phyloP scores from a whole-genome alignment of 2,113 vertebrate genomes.

The Ardeotis arabs region DNA sequence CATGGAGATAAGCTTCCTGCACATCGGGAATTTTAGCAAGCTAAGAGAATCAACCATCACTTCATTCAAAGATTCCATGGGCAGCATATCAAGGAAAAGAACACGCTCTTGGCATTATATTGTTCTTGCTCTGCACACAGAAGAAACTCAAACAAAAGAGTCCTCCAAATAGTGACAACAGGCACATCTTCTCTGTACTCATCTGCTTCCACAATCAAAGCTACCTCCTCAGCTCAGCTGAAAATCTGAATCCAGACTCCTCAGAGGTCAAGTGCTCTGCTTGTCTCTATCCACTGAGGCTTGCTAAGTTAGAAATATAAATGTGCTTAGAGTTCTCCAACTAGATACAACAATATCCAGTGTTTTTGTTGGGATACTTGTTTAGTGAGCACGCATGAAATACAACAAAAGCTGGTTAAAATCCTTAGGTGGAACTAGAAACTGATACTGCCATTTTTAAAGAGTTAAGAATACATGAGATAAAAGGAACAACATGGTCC shows the following conservation, averaged over 20 bases:
- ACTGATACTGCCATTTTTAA: background rate
- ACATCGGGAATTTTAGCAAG: background rate
- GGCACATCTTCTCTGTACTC: background rate
- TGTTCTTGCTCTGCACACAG: background rate
- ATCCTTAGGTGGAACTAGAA: background rate
- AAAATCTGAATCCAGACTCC: background rate
- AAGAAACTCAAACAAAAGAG: background rate
- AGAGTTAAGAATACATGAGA: background rate
- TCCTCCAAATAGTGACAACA: background rate
- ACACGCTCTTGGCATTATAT: background rate
- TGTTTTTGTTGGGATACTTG: background rate
- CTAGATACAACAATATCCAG: background rate
- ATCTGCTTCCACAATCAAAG: background rate
- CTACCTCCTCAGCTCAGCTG: background rate
- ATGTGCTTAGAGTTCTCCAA: background rate
- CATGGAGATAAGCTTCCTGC: background rate
- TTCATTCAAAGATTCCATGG: background rate
- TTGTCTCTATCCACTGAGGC: background rate
- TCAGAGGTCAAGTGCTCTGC: background rate
- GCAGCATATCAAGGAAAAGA: background rate
- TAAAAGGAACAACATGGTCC: background rate
- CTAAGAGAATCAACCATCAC: background rate
- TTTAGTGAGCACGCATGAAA: background rate
- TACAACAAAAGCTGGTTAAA: background rate
- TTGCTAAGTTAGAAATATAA: background rate